Percentiles rank a stretch among this genome's conserved stretches.
Evolutionary conservation across 2,113 vertebrate genomes (phyloP).

Genomic region (Scortum barcoo): DNA sequence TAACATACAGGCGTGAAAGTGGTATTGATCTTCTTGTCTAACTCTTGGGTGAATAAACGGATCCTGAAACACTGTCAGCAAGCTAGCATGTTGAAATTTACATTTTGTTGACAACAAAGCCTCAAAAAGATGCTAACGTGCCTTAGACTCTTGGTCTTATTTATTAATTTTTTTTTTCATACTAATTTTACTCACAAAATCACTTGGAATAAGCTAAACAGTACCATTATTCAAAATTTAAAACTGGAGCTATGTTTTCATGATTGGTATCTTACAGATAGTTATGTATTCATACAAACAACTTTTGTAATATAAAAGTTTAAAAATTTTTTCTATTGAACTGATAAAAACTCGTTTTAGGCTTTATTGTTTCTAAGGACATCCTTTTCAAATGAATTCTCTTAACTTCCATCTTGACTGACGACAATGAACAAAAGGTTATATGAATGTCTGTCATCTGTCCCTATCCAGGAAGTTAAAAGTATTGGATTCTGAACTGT

Average conservation of each 20-base stretch:
- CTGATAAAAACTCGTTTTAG: background rate
- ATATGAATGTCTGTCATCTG: slow-evolving; percentile 70
- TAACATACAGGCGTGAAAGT: background rate
- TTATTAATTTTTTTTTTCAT: no score
- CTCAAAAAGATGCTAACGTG: no score
- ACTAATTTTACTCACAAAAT: no score
- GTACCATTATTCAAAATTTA: background rate
- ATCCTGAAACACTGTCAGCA: no score
- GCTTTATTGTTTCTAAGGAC: slow-evolving; percentile 3
- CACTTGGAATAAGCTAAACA: background rate
- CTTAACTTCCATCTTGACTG: slow-evolving; percentile 47
- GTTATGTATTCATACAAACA: background rate
- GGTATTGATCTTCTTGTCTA: background rate
- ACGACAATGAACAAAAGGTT: slow-evolving; percentile 60
- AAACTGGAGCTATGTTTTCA: background rate
- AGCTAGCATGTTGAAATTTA: no score
- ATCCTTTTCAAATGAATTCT: slow-evolving; percentile 23
- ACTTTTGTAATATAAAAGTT: slow-evolving; percentile 1
- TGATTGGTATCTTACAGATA: background rate
- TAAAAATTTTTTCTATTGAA: background rate
- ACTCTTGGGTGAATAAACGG: no score
- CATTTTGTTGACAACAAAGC: no score
- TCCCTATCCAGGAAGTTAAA: slow-evolving; percentile 71
- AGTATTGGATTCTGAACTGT: slow-evolving; percentile 71
- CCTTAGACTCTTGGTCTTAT: no score